phyloP scores from a whole-genome alignment of 2,888 invertebrate genomes.

The Clepsis dumicolana region DNA sequence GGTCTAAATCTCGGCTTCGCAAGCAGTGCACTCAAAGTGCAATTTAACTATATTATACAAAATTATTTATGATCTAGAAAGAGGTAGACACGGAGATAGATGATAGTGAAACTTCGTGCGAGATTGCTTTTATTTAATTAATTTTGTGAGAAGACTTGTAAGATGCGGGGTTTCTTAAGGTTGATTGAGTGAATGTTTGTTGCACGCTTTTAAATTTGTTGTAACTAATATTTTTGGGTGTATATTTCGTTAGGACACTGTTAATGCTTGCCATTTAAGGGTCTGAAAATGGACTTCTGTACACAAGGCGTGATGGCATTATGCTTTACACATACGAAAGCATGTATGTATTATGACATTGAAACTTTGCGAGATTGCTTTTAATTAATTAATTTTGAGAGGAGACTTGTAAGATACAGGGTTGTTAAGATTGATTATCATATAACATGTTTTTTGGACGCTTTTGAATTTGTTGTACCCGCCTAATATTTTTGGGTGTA shows the following conservation, averaged over 20 bases:
- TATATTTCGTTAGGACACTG: too few species aligned
- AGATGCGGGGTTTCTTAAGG: neutral
- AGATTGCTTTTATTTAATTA: neutral
- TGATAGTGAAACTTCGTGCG: neutral
- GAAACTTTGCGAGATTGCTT: neutral
- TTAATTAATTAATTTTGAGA: neutral
- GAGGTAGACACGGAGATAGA: neutral
- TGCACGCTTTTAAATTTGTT: too few species aligned
- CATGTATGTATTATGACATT: too few species aligned
- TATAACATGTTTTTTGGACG: too few species aligned
- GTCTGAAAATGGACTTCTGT: too few species aligned
- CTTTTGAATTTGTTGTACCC: too few species aligned
- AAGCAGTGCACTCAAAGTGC: neutral
- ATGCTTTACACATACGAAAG: too few species aligned
- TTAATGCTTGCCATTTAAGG: too few species aligned
- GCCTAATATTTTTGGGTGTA: too few species aligned
- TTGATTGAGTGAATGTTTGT: neutral
- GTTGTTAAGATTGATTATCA: neutral
- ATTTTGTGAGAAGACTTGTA: neutral
- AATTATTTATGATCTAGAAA: neutral
- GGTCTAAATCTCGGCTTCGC: neutral
- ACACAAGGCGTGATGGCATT: too few species aligned
- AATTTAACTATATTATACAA: neutral
- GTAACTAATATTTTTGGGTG: too few species aligned
- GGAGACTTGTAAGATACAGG: neutral